A percentile compares a stretch with the other conserved stretches of the same genome.
Conservation (phyloP, 2,797 vertebrate genomes). For the Pseudomugil tenellus region DNA sequence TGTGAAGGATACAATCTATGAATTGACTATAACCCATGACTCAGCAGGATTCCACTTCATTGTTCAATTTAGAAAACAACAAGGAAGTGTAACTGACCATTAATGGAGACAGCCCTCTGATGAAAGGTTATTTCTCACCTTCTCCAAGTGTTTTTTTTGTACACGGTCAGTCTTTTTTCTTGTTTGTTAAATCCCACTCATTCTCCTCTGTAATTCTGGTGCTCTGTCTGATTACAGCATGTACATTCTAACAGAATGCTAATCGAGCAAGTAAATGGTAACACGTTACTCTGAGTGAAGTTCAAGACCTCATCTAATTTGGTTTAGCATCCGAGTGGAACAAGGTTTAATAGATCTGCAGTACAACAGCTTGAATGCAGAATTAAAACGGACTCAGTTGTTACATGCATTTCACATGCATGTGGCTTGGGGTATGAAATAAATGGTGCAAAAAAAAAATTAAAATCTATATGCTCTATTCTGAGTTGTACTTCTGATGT, state of each 20-base stretch:
- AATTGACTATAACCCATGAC: slow-evolving; percentile 63
- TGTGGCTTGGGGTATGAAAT: slow-evolving; percentile 1
- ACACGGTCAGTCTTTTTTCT: slow-evolving; percentile 13
- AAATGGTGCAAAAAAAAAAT: background rate
- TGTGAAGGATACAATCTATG: slow-evolving; percentile 38
- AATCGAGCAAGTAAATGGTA: slow-evolving; percentile 77
- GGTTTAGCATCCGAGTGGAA: slow-evolving; percentile 73
- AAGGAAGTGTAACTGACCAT: slow-evolving; percentile 17
- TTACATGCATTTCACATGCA: slow-evolving; percentile 23
- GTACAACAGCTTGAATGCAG: slow-evolving; percentile 46
- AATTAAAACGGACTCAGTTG: slow-evolving; percentile 43
- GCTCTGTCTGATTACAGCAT: slow-evolving; percentile 52
- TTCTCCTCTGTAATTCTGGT: slow-evolving; percentile 28
- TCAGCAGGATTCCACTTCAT: slow-evolving; percentile 63
- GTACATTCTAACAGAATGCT: slow-evolving; percentile 64
- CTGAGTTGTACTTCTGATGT: background rate
- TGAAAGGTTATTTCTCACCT: slow-evolving; percentile 37
- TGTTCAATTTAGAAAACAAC: slow-evolving; percentile 58
- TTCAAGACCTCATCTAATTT: slow-evolving; percentile 75
- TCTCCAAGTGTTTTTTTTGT: slow-evolving; percentile 32
- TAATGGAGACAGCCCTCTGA: slow-evolving; percentile 41
- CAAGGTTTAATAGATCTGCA: slow-evolving; percentile 65
- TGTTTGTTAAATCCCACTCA: slow-evolving; percentile 28
- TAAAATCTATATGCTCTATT: background rate
- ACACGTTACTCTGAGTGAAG: slow-evolving; percentile 62